A percentile compares a stretch with the other conserved stretches of the same genome.
phyloP scores from a whole-genome alignment of 2,113 vertebrate genomes.

The Prunella fulvescens region DNA sequence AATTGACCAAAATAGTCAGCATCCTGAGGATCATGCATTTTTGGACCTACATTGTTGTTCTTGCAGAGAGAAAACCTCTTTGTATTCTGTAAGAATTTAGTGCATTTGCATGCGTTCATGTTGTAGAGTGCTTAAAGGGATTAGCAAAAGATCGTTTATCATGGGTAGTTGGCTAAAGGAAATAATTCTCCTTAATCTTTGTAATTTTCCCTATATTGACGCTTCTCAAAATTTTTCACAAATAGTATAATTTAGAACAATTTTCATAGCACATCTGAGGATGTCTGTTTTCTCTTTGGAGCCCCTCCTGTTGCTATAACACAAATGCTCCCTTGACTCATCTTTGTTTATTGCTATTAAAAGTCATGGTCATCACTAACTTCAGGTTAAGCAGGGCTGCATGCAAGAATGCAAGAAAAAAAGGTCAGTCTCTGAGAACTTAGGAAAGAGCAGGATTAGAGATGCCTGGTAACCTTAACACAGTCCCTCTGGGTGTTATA shows the following conservation, averaged over 20 bases:
- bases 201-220: neutral
- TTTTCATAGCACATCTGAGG: neutral
- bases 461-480: conserved; percentile 17
- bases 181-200: neutral
- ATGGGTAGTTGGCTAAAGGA: neutral
- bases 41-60: neutral
- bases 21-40: neutral
- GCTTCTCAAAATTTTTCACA: neutral
- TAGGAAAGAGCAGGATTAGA: neutral
- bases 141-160: neutral
- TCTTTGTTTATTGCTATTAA: neutral
- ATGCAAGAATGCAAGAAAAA: neutral
- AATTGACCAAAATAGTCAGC: neutral
- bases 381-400: neutral
- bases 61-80: neutral
- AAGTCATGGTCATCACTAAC: neutral
- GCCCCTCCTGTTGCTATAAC: neutral
- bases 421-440: neutral
- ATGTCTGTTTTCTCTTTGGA: neutral
- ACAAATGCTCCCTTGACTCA: neutral
- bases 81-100: neutral
- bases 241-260: neutral
- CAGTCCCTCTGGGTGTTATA: neutral
- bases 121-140: neutral
- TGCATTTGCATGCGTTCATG: neutral